Evolutionary conservation across 2,113 vertebrate species (phyloP), one percentile per base, ranked within the genome.

Genomic region (Chloebia gouldiae): DNA sequence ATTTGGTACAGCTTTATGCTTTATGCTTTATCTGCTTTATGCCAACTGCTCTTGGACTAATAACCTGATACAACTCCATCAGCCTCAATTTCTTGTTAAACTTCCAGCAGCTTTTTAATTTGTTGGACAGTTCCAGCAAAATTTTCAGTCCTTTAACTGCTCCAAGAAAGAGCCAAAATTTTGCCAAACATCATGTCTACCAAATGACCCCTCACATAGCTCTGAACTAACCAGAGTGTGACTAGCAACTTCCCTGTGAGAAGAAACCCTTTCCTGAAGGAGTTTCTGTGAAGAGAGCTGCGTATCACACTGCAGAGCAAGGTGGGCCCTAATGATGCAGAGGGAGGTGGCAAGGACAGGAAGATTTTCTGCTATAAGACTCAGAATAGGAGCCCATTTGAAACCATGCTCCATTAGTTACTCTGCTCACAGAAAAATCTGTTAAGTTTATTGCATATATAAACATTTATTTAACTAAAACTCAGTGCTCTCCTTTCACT

Each of bases 311-410:
- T 2, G 1, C 33, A 73, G 64, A 59, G 60, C 35, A 81, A 91
- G 31, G 30, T 11, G 5, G 23, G 21, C n/a, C 10, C 16, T 17
- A 22, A 42, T 28, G 44, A 57, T 0, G 0, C 42, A 45, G 27
- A 73, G 47, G 44, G 30, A 81, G 11, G 15, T 92, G 77, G 30
- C 42, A 42, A 45, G 24, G 16, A 30, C 68, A 17, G 37, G 72
- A 83, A 71, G 31, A 47, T 56, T 75, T 30, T 85, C 37, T 72
- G 11, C 63, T n/a, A 49, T 16, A 63, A 65, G 28, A 70, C 23
- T 63, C 27, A 44, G 60, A 30, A 5, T 35, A 33, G 2, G 11
- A 57, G 10, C 54, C 21, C 15, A 4, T 80, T 11, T 70, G 35
- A 91, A 87, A 75, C 11, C n/a, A 17, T 63, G 35, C 69, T 81